Conservation (phyloP, 2,113 vertebrate species). For the Asarcornis scutulata region DNA sequence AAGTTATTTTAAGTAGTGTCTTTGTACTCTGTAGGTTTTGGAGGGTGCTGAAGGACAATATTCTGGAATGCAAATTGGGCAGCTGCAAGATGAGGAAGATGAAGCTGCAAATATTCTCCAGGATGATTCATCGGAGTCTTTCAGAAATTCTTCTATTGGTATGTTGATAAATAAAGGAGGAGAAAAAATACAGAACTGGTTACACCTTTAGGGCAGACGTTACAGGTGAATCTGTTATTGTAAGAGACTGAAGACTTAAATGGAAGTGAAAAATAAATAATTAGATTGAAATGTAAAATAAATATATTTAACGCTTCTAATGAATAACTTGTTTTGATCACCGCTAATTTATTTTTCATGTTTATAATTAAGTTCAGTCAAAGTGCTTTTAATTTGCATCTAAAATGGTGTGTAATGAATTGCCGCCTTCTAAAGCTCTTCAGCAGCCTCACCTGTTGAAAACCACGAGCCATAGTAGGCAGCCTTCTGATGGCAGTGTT, state of each 20-base stretch:
- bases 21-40: conserved; percentile 80
- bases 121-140: conserved; percentile 71
- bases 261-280: background rate
- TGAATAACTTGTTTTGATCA: conserved; percentile 32
- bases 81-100: conserved; percentile 91
- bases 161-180: background rate
- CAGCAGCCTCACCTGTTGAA: conserved; percentile 87
- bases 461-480: conserved; percentile 86
- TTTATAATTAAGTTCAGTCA: conserved; percentile 13
- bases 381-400: conserved; percentile 11
- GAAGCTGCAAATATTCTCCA: conserved; percentile 76
- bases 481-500: conserved; percentile 90
- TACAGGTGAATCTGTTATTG: background rate
- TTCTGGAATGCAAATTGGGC: conserved; percentile 89
- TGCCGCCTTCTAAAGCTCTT: conserved; percentile 77
- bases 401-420: conserved; percentile 7
- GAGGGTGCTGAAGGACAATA: conserved; percentile 92
- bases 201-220: background rate
- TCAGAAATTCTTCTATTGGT: conserved; percentile 86
- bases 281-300: background rate
- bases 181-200: background rate
- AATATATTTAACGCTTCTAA: background rate
- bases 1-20: background rate
- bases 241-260: background rate
- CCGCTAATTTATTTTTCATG: conserved; percentile 23